Conservation (phyloP, 2,797 vertebrate species). For the Lates japonicus region DNA sequence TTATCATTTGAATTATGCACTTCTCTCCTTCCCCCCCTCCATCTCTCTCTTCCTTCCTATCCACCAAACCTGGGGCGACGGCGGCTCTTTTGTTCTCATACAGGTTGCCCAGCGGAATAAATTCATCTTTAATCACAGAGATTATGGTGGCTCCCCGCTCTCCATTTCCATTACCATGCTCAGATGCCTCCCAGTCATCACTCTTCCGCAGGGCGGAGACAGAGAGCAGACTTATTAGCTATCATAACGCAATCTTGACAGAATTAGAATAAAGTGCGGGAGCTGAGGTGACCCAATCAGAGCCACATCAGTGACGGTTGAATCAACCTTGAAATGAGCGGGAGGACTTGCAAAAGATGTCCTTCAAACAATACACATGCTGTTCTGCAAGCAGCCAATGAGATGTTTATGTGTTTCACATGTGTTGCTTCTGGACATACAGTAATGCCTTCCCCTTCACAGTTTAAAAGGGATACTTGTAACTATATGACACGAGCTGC, state of each 20-base stretch:
- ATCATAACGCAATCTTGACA: slow-evolving; percentile 49
- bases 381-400: background rate
- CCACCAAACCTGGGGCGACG: slow-evolving; percentile 18
- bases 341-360: background rate
- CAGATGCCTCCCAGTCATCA: slow-evolving; percentile 55
- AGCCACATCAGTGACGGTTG: slow-evolving; percentile 11
- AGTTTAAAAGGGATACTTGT: background rate
- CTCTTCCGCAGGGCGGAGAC: slow-evolving; percentile 59
- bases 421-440: background rate
- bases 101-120: slow-evolving; percentile 56
- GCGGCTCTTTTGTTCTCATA: slow-evolving; percentile 64
- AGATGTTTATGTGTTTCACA: background rate
- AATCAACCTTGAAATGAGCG: slow-evolving; percentile 33
- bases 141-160: slow-evolving; percentile 54
- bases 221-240: slow-evolving; percentile 55
- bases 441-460: background rate
- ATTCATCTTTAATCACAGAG: slow-evolving; percentile 72
- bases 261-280: slow-evolving; percentile 61
- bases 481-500: background rate
- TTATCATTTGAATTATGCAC: slow-evolving; percentile 62
- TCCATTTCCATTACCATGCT: slow-evolving; percentile 66
- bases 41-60: slow-evolving; percentile 32
- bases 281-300: slow-evolving; percentile 22
- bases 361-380: slow-evolving; percentile 11
- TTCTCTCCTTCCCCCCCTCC: slow-evolving; percentile 19